These are phyloP conservation scores for Todiramphus saurophagus DNA, from an alignment of 2,113 vertebrate genomes.

Conservation along the genomic window DNA sequence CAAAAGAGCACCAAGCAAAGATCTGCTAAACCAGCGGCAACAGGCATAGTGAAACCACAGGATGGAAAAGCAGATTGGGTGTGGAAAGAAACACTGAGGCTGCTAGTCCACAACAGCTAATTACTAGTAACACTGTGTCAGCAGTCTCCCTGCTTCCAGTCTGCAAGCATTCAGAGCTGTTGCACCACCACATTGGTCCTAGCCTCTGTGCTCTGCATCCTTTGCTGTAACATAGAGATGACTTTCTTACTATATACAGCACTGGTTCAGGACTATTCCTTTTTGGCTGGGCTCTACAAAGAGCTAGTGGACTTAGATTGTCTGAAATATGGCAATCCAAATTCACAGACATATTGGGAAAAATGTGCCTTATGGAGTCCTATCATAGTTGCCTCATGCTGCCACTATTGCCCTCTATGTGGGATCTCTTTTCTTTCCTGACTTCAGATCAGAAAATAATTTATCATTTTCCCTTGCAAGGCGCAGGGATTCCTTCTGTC, in stretches of 20 bases:
- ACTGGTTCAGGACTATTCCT: not conserved
- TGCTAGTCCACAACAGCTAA: not conserved
- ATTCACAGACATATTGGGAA: not conserved
- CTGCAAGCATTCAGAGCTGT: not conserved
- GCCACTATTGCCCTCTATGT: not conserved
- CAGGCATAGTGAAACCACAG: not conserved
- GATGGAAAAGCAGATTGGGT: not conserved
- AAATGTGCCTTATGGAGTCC: not conserved
- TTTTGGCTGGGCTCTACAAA: not conserved
- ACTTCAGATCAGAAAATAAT: not conserved
- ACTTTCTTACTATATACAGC: not conserved
- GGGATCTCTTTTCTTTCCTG: not conserved
- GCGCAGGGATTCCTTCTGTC: not conserved
- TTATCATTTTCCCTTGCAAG: not conserved
- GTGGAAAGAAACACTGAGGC: not conserved
- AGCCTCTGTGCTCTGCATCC: not conserved
- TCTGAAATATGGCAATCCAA: not conserved
- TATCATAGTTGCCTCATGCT: not conserved
- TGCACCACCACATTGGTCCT: not conserved
- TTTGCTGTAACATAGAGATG: not conserved
- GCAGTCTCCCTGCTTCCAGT: not conserved
- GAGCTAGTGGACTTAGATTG: not conserved
- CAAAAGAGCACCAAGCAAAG: not conserved
- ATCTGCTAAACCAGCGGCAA: not conserved
- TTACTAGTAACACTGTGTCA: not conserved